These are phyloP conservation scores for Metalampra italica DNA, from an alignment of 2,888 invertebrate species.

Conservation along the genomic window DNA sequence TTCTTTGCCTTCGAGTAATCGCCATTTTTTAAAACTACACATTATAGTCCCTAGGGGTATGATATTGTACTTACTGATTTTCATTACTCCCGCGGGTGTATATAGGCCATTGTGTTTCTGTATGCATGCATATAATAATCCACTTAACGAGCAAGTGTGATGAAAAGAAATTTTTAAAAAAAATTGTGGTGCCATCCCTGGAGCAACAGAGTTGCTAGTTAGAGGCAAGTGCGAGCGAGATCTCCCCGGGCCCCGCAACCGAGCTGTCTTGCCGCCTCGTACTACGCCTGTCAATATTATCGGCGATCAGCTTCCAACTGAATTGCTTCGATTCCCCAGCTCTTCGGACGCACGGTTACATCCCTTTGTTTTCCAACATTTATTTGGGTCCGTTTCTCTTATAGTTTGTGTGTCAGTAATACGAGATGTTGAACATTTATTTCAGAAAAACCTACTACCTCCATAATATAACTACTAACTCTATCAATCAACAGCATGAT, in stretches of 20 bases:
- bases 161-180: too few species aligned
- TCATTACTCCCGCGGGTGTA: too few species aligned
- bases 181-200: conserved; percentile 3
- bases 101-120: too few species aligned
- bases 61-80: too few species aligned
- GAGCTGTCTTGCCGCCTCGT: conserved; percentile 31
- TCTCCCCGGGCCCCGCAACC: conserved; percentile 29
- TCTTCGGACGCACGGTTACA: conserved; percentile 31
- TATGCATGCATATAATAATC: too few species aligned
- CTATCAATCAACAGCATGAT: too few species aligned
- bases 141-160: too few species aligned
- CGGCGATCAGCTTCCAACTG: conserved; percentile 45
- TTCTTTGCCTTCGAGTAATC: too few species aligned
- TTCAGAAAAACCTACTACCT: too few species aligned
- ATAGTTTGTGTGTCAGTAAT: neutral
- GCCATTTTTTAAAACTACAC: too few species aligned
- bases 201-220: conserved; percentile 24
- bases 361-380: conserved; percentile 22
- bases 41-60: too few species aligned
- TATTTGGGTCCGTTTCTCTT: conserved; percentile 1
- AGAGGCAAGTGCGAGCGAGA: conserved; percentile 27
- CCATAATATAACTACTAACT: too few species aligned
- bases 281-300: conserved; percentile 70
- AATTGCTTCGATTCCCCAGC: conserved; percentile 49
- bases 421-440: neutral